Evolutionary conservation across 2,888 invertebrate species (phyloP), one percentile per base, ranked within the genome.

Genomic region (Papilio protenor): DNA sequence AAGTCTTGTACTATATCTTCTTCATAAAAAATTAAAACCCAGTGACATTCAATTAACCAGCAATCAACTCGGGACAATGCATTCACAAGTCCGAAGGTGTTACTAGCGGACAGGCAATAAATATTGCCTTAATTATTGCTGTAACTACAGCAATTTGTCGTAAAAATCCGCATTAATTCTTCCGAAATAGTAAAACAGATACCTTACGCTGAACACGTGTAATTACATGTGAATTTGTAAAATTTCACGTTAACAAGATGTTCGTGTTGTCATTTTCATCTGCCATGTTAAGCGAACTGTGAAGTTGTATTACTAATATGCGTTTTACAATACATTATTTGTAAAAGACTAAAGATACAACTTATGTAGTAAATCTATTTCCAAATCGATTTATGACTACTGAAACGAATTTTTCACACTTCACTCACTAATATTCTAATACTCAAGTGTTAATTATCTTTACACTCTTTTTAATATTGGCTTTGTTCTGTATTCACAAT

Each of bases 221-320:
- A 93, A 94, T 94, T 93, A 87, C 92, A 91, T 90, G 88, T 87
- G 90, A 92, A 92, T 92, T 91, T 90, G 84, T 82, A 87, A 85
- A 86, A 87, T 89, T 86, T 85, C 83, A 77, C 78, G 81, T 88
- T 89, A 90, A 91, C 90, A 86, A 92, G 90, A 84, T 85, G 85
- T 79, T 81, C 81, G 82, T 83, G 87, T 84, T 87, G 89, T 86
- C 83, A 83, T 82, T 89, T 85, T 83, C 66, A 69, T 66, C 40
- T 66, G 40, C 40, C 66, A 11, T 66, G 40, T 66, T 18, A 61
- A 61, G 61, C 14, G 59, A 23, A 2, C 21, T 61, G 61, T 61
- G 27, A 27, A 61, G 27, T 61, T 61, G 27, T 27, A 27, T 27
- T 61, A 61, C 14, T 5, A 16, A 23, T 6, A 27, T 16, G 5